These are phyloP conservation scores for Euthynnus affinis DNA, from an alignment of 2,797 vertebrate genomes.

Conservation along the genomic window DNA sequence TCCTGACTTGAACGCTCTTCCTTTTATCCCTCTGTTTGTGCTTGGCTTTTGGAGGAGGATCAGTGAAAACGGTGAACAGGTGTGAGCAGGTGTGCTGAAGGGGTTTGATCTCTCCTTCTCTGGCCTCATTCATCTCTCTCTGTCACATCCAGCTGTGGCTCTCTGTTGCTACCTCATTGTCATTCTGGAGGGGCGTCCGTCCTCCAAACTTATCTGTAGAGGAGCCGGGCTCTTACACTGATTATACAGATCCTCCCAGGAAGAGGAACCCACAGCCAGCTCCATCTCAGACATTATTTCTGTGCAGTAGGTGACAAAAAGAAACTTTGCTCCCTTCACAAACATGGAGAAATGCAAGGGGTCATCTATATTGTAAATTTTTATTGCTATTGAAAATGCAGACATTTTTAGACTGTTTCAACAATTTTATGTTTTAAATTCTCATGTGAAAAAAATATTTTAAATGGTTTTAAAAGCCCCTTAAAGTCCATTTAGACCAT, in stretches of 20 bases:
- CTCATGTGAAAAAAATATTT: background rate
- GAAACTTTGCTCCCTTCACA: background rate
- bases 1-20: background rate
- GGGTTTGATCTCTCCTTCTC: slow-evolving; percentile 68
- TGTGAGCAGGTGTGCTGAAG: slow-evolving; percentile 72
- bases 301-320: slow-evolving; percentile 31
- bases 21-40: background rate
- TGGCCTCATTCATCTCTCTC: slow-evolving; percentile 70
- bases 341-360: background rate
- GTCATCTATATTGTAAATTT: background rate
- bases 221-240: slow-evolving; percentile 68
- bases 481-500: background rate
- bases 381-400: background rate
- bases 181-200: slow-evolving; percentile 68
- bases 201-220: slow-evolving; percentile 67
- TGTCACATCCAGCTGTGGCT: slow-evolving; percentile 76
- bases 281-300: slow-evolving; percentile 40
- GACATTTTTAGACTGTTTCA: background rate
- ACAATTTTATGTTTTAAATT: background rate
- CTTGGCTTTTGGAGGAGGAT: slow-evolving; percentile 51
- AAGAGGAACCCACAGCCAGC: slow-evolving; percentile 27
- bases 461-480: background rate
- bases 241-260: slow-evolving; percentile 65
- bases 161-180: slow-evolving; percentile 73
- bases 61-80: slow-evolving; percentile 67